Base-by-base conservation (phyloP, 2,113 vertebrate species). In the Alethe castanea region DNA sequence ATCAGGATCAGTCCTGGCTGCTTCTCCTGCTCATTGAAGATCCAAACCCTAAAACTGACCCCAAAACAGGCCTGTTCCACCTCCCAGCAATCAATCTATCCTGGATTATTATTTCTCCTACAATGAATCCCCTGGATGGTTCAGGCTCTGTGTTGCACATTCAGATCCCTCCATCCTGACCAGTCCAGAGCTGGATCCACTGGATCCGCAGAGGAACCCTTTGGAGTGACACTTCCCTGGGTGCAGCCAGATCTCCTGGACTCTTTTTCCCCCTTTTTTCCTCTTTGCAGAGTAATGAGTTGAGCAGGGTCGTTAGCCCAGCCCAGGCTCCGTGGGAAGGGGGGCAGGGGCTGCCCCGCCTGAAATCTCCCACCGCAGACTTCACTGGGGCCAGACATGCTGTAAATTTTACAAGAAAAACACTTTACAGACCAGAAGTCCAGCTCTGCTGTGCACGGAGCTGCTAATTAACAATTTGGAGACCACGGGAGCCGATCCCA, bases 401-500 rank as follows among this genome's bases (percentile, higher is more conserved):
- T 95, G 91, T 96, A 95, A 97, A 94, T 95, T 97, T 97, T 95
- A 97, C 87, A 95, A 89, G 96, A 54, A 92, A 95, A 96, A 81
- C 89, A 61, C 93, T 94, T 97, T 76, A 42, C 91, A 66, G 83
- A 95, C 84, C 96, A 96, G 88, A 69, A 94, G 93, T 81, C 91
- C 81, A 35, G 35, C 70, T 74, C 94, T 61, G 8, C 14, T 38
- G 80, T 0, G 6, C 80, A 22, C 13, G 12, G 94, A 94, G 77
- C 81, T 35, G 66, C 93, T 96, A 92, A 95, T 97, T 57, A 92
- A 91, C 59, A 29, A 38, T 31, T 70, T 42, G 87, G 86, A 85
- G 87, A 12, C 36, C 35, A 1, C 5, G 81, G 23, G 72, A 81
- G 82, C 50, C 1, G 1, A 3, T 74, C 71, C 64, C 56, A 40